Conservation (phyloP, 2,113 vertebrate species). For the Formicarius rufipectus region DNA sequence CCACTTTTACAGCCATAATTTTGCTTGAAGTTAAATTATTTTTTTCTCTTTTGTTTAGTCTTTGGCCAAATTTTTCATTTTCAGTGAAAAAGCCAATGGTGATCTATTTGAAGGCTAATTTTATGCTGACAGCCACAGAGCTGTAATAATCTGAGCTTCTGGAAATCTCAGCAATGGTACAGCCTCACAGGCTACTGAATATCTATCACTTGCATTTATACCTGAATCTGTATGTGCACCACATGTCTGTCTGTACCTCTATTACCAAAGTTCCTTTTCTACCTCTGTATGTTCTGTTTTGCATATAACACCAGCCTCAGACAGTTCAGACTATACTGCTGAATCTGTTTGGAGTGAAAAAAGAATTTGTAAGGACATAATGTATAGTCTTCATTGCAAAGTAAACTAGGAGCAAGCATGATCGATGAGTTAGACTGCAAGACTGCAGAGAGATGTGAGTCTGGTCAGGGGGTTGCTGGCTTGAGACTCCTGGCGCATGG, state of each 20-base stretch:
- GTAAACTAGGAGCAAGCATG: neutral
- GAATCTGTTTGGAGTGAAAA: neutral
- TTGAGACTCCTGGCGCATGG: neutral
- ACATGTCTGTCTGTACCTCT: neutral
- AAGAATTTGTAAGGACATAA: neutral
- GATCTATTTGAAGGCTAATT: neutral
- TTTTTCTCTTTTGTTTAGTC: neutral
- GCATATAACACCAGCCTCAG: neutral
- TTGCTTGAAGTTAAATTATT: neutral
- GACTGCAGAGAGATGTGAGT: neutral
- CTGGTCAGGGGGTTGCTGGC: accelerated
- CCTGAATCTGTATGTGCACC: neutral
- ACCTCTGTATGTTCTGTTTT: neutral
- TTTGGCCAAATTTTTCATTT: neutral
- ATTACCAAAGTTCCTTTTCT: neutral
- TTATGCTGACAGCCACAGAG: neutral
- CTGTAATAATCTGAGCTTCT: neutral
- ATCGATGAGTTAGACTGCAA: neutral
- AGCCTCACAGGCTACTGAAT: neutral
- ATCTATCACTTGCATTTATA: neutral
- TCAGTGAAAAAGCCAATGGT: neutral
- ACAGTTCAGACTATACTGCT: neutral
- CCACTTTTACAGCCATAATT: neutral
- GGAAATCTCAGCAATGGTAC: neutral
- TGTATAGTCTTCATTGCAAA: neutral